A percentile compares a stretch with the other conserved stretches of the same genome.
Evolutionary conservation across 35 echinoderm and acorn worm genomes (phyloP).

Genomic region (Apostichopus japonicus): DNA sequence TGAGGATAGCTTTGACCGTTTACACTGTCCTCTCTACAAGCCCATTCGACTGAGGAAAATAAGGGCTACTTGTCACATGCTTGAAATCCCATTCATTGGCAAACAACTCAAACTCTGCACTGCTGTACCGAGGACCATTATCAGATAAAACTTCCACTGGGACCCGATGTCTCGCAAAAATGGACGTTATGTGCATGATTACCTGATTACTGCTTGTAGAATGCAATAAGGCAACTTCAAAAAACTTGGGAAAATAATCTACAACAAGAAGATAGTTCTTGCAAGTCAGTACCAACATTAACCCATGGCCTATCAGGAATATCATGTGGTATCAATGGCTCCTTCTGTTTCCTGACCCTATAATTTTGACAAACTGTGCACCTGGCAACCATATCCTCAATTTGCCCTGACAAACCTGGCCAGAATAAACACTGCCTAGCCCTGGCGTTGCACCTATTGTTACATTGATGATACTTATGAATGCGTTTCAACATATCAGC

Average conservation of each 20-base stretch:
- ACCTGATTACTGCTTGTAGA: slow-evolving; percentile 38
- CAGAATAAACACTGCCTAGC: slow-evolving; percentile 49
- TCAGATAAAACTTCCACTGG: slow-evolving; percentile 5
- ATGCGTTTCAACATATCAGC: slow-evolving; percentile 33
- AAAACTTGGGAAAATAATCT: slow-evolving; percentile 59
- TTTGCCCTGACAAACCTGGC: slow-evolving; percentile 31
- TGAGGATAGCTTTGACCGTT: slow-evolving; percentile 31
- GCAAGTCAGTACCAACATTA: slow-evolving; percentile 27
- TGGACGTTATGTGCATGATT: slow-evolving; percentile 41
- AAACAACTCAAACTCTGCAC: slow-evolving; percentile 51
- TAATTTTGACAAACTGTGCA: slow-evolving; percentile 45
- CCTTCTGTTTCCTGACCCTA: slow-evolving; percentile 46
- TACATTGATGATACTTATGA: slow-evolving; percentile 31
- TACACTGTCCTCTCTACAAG: slow-evolving; percentile 41
- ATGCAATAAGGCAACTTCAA: slow-evolving; percentile 1
- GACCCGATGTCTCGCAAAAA: slow-evolving; percentile 54
- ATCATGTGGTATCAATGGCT: slow-evolving; percentile 59
- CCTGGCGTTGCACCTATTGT: slow-evolving; percentile 33
- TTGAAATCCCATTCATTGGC: slow-evolving; percentile 65
- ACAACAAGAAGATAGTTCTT: slow-evolving; percentile 51
- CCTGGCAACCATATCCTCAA: slow-evolving; percentile 32
- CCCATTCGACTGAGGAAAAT: slow-evolving; percentile 55
- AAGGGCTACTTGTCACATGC: slow-evolving; percentile 54
- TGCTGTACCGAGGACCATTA: slow-evolving; percentile 65
- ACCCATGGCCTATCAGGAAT: slow-evolving; percentile 59